These are phyloP conservation scores for Polyploca ridens DNA, from an alignment of 2,888 invertebrate species.

Conservation along the genomic window DNA sequence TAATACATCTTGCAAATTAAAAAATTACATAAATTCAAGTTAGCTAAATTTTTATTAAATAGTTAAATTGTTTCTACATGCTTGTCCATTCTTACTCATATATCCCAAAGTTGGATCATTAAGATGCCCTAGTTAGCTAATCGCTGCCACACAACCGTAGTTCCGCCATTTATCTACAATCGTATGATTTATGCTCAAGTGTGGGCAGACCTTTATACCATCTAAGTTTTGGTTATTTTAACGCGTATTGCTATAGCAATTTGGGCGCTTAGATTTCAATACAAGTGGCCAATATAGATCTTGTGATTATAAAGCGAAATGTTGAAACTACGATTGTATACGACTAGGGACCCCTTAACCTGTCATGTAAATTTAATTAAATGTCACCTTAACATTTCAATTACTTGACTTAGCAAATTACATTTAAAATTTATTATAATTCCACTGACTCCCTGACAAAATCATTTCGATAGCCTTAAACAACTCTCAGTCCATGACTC, in stretches of 20 bases:
- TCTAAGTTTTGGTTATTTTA: too few relatives aligned
- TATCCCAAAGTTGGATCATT: slow-evolving; percentile 41
- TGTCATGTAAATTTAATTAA: slow-evolving; percentile 50
- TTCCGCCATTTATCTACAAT: neutral
- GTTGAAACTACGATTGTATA: neutral
- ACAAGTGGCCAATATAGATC: too few relatives aligned
- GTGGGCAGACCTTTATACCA: too few relatives aligned
- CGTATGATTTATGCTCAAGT: neutral
- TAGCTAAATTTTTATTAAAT: slow-evolving; percentile 79
- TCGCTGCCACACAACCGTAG: neutral
- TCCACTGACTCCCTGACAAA: slow-evolving; percentile 48
- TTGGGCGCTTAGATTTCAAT: too few relatives aligned
- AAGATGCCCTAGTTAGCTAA: slow-evolving; percentile 19
- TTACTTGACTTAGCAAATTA: slow-evolving; percentile 68
- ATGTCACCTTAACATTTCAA: slow-evolving; percentile 40
- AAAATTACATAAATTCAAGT: slow-evolving; percentile 82
- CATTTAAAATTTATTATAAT: slow-evolving; percentile 50
- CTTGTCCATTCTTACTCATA: slow-evolving; percentile 56
- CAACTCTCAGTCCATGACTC: slow-evolving; percentile 69
- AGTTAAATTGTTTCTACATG: slow-evolving; percentile 79
- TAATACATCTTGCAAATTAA: slow-evolving; percentile 81
- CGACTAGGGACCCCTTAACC: slow-evolving; percentile 25
- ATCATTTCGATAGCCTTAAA: slow-evolving; percentile 53
- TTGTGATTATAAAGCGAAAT: neutral
- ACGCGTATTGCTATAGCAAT: too few relatives aligned